These are phyloP conservation scores for Lutraria rhynchaena DNA, from an alignment of 1,140 invertebrate species.

Conservation along the genomic window DNA sequence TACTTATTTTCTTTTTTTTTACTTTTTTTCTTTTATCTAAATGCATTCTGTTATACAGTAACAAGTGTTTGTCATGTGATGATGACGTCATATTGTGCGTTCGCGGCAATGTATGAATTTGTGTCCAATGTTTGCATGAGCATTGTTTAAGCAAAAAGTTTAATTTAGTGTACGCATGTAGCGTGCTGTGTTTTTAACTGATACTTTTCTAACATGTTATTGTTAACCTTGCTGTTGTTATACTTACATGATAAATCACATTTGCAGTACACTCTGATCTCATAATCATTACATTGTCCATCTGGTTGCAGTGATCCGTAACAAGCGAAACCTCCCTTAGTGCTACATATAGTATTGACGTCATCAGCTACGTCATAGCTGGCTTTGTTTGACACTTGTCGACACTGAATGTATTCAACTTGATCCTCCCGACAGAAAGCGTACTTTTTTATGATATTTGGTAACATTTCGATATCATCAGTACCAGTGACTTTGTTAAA, in stretches of 20 bases:
- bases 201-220: no score
- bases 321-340: constrained; percentile 62
- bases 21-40: no score
- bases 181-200: no score
- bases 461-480: constrained; percentile 64
- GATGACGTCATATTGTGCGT: no score
- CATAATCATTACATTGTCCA: constrained; percentile 61
- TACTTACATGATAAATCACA: constrained; percentile 30
- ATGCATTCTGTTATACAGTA: no score
- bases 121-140: no score
- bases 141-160: no score
- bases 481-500: constrained; percentile 75
- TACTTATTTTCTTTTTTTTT: no score
- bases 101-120: no score
- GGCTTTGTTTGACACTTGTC: constrained; percentile 23
- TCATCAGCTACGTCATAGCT: constrained; percentile 50
- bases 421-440: constrained; percentile 55
- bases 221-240: no score
- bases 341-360: constrained; percentile 50
- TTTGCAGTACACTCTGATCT: constrained; percentile 66
- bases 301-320: constrained; percentile 48
- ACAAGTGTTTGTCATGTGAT: no score
- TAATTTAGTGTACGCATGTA: no score
- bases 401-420: constrained; percentile 57
- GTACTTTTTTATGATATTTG: constrained; percentile 63